Base-by-base conservation (phyloP, 2,113 vertebrate genomes). In the Crocuta crocuta region DNA sequence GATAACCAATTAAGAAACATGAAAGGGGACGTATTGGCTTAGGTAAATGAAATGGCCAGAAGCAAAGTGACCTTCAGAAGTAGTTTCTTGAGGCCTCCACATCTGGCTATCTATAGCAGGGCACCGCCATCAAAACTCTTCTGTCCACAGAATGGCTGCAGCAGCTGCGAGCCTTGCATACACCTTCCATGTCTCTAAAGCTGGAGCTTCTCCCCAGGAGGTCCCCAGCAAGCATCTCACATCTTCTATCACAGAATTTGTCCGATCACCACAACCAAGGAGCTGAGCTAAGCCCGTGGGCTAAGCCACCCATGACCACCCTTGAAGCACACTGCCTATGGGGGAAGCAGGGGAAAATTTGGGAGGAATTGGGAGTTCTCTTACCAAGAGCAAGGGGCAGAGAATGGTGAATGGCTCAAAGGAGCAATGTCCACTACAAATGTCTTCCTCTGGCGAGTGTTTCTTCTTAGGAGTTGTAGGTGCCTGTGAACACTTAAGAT, bases 1-100 rank as follows among this genome's bases (percentile, higher is more conserved):
- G 66, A 79, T 43, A 93, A 65, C 21, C 9, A 85, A 80, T 74
- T 96, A 68, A 86, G 92, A 95, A 94, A 33, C 23, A 74, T 35
- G 58, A 65, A 86, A 9, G 74, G 35, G 31, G 39, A 80, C 70
- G 33, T 92, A n/a, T 80, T 81, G 83, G 33, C 35, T 58, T 26
- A 24, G 10, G 35, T 53, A 85, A 68, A 86, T 78, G 45, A 58
- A 31, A 83, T 87, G 33, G 86, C 16, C 13, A 80, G 50, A 94
- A 43, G 28, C 68, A 79, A 26, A 2, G 1, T 81, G 50, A 80
- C 19, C 80, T 81, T 84, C 31, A 70, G 76, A 55, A 92, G 35
- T 5, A 58, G 26, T 43, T 79, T 53, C 35, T 24, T 73, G 31
- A 31, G 8, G 50, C 74, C 35, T 89, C 24, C 55, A 45, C 31